Conservation (phyloP, 1,140 invertebrate species). For the Plectrocnemia conspersa region DNA sequence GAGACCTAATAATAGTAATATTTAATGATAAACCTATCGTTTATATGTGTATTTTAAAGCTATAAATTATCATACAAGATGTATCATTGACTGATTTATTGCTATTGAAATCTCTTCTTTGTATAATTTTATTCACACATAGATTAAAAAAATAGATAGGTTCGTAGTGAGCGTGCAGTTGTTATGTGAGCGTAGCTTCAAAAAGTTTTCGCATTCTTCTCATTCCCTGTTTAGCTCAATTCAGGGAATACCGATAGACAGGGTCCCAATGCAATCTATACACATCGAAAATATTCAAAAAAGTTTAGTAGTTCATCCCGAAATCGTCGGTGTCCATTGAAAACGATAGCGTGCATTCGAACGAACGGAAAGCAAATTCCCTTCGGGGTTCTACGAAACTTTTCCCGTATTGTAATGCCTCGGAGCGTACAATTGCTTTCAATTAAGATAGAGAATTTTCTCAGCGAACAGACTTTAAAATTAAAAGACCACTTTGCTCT, state of each 20-base stretch:
- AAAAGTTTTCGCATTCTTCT: background rate
- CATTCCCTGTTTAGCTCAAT: background rate
- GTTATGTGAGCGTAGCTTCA: background rate
- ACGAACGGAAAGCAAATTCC: slow-evolving; percentile 17
- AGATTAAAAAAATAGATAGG: no score
- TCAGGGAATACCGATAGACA: background rate
- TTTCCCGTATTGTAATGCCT: slow-evolving; percentile 25
- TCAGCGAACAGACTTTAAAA: slow-evolving; percentile 22
- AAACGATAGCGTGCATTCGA: slow-evolving; percentile 17
- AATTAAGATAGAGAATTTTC: slow-evolving; percentile 31
- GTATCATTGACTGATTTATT: no score
- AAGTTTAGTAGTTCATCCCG: background rate
- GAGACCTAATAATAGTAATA: no score
- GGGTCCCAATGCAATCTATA: background rate
- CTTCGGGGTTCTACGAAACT: slow-evolving; percentile 18
- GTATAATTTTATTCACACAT: no score
- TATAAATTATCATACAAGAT: no score
- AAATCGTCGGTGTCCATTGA: slow-evolving; percentile 6
- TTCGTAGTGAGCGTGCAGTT: background rate
- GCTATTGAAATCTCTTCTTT: no score
- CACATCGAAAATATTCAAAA: background rate
- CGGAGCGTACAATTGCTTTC: slow-evolving; percentile 35
- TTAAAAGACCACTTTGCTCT: slow-evolving; percentile 33
- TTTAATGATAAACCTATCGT: no score
- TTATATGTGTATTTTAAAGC: no score